Evolutionary conservation across 1,140 invertebrate genomes (phyloP).

Genomic region (Glossosoma conforme): DNA sequence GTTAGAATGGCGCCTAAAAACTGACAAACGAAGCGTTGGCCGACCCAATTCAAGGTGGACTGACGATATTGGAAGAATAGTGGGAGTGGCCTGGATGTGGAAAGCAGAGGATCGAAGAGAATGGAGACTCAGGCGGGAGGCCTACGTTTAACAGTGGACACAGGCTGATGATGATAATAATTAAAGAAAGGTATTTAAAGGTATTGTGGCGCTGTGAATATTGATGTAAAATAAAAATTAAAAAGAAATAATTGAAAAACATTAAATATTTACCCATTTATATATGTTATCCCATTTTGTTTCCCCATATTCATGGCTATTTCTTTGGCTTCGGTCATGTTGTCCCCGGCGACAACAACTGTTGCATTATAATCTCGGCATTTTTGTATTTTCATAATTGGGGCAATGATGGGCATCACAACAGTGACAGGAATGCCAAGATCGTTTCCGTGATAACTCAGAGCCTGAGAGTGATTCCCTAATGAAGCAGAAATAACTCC

Average conservation of each 20-base stretch:
- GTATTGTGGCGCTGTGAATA: no score
- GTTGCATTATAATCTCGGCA: slow-evolving; percentile 79
- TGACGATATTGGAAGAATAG: no score
- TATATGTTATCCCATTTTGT: slow-evolving; percentile 70
- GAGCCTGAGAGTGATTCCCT: slow-evolving; percentile 84
- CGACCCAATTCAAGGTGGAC: no score
- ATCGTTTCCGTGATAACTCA: slow-evolving; percentile 81
- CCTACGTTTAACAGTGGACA: no score
- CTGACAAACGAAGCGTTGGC: no score
- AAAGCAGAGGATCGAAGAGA: no score
- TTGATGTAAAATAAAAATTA: no score
- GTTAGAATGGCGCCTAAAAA: no score
- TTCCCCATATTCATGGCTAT: slow-evolving; percentile 70
- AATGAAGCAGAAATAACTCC: slow-evolving; percentile 91
- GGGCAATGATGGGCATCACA: slow-evolving; percentile 87
- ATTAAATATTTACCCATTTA: slow-evolving; percentile 75
- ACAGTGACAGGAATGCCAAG: slow-evolving; percentile 83
- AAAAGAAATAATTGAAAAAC: background rate
- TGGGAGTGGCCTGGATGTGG: no score
- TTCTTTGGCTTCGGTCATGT: slow-evolving; percentile 81
- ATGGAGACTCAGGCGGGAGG: no score
- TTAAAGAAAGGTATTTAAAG: no score
- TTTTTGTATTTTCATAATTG: slow-evolving; percentile 90
- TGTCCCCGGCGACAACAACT: slow-evolving; percentile 76
- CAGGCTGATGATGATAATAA: no score